Evolutionary conservation across 1,140 invertebrate genomes (phyloP), one percentile per base, ranked within the genome.

Genomic region (Saxidomus purpurata): DNA sequence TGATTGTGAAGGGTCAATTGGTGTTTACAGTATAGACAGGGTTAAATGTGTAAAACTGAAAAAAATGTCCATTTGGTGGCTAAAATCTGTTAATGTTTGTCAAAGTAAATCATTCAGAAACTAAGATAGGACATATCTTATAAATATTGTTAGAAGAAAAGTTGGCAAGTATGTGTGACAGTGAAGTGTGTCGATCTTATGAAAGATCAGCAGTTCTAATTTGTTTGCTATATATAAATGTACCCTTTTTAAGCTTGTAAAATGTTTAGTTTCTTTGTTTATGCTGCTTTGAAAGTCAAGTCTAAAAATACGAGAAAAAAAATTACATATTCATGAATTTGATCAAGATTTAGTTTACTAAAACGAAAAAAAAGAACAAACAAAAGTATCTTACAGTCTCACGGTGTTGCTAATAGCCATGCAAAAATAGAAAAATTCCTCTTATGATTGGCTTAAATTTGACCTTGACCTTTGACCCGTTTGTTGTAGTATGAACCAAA

Each of bases 401-500:
- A 77, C 74, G 49, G 8, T 77, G 8, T 47, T 17, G 22, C 19
- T 1, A 49, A 34, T 77, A 43, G 19, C 67, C 67, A n/a, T 77
- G 25, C 40, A 36, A 71, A 38, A 31, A 4, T 36, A 31, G 2
- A 40, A 17, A 71, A 71, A 28, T 43, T 17, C 67, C 15, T 28
- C 34, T 22, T 71, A 36, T 71, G 67, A 71, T 71, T 71, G 67
- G 34, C 47, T 77, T 17, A 77, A 77, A 52, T 25, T 77, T 49
- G 22, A 77, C 74, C 47, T 79, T 79, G 76, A 79, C 76, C 47
- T 79, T 79, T 79, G 76, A 52, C 76, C 76, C 76, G 36, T 87
- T 82, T 91, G 92, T 95, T 94, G 76, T 98, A 97, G 96, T 94
- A 96, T 95, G 96, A 96, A 93, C 95, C 96, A 86, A 96, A 96